phyloP scores from a whole-genome alignment of 1,140 invertebrate species.

The Apolygus lucorum region DNA sequence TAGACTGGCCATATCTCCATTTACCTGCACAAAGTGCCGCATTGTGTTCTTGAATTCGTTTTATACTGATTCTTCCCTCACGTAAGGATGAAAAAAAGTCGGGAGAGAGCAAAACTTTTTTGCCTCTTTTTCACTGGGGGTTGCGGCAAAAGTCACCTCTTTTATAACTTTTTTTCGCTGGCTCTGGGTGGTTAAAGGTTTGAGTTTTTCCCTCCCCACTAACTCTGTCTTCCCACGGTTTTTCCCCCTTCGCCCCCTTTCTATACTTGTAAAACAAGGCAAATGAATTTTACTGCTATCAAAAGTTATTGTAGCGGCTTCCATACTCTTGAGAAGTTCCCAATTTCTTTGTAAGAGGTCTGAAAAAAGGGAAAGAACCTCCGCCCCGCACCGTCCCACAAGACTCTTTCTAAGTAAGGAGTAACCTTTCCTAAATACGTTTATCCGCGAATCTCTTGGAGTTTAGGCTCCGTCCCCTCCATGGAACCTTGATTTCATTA shows the following conservation, averaged over 20 bases:
- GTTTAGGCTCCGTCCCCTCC: no score
- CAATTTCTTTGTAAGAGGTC: no score
- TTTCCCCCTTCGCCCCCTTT: neutral
- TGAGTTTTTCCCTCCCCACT: neutral
- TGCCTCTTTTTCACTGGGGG: neutral
- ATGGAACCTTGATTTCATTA: no score
- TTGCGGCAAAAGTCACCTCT: slow-evolving; percentile 1
- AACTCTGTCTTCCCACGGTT: neutral
- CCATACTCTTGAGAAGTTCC: slow-evolving; percentile 3
- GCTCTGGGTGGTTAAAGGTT: neutral
- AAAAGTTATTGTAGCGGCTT: neutral
- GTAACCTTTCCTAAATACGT: no score
- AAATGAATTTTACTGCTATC: slow-evolving; percentile 1
- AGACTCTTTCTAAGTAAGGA: no score
- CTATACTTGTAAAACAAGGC: slow-evolving; percentile 1
- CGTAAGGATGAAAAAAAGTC: slow-evolving; percentile 4
- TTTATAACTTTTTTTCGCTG: slow-evolving; percentile 2
- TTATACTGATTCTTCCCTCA: neutral
- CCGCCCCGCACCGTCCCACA: no score
- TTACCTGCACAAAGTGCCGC: neutral
- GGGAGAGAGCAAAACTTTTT: neutral
- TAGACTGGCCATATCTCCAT: no score
- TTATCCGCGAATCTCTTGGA: no score
- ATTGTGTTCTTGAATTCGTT: neutral
- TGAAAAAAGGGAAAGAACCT: no score